Conservation (phyloP, 2,113 vertebrate genomes). For the Lycaon pictus region DNA sequence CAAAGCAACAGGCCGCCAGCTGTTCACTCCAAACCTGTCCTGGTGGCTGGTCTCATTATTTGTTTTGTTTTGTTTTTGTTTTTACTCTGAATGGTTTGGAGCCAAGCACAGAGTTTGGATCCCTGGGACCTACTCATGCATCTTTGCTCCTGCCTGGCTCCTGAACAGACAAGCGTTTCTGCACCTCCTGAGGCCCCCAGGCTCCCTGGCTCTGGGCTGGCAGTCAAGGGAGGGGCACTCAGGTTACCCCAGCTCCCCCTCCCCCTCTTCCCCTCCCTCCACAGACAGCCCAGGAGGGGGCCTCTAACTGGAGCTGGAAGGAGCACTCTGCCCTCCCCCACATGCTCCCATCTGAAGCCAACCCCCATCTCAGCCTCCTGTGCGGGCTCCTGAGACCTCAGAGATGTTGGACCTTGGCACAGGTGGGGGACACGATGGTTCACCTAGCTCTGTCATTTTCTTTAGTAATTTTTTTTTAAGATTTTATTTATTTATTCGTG, state of each 20-base stretch:
- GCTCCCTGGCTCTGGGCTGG: not conserved
- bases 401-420: not conserved
- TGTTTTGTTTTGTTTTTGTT: not conserved
- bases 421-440: too few species aligned
- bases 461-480: not conserved
- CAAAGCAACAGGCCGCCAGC: fast-evolving
- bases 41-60: too few species aligned
- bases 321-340: too few species aligned
- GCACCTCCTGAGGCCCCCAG: not conserved
- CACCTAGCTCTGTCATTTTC: not conserved
- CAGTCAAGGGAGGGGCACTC: not conserved
- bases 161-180: not conserved
- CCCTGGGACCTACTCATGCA: fast-evolving
- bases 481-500: too few species aligned
- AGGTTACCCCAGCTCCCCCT: not conserved
- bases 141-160: not conserved
- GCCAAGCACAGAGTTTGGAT: too few species aligned
- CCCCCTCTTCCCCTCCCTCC: too few species aligned
- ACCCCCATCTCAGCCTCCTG: fast-evolving
- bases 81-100: not conserved
- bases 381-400: not conserved
- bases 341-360: not conserved
- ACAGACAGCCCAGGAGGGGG: not conserved
- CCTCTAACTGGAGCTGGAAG: not conserved
- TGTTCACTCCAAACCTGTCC: not conserved